Percentiles rank a stretch among this genome's conserved stretches.
Conservation (phyloP, 2,888 invertebrate genomes). For the Amphipoea oculea region DNA sequence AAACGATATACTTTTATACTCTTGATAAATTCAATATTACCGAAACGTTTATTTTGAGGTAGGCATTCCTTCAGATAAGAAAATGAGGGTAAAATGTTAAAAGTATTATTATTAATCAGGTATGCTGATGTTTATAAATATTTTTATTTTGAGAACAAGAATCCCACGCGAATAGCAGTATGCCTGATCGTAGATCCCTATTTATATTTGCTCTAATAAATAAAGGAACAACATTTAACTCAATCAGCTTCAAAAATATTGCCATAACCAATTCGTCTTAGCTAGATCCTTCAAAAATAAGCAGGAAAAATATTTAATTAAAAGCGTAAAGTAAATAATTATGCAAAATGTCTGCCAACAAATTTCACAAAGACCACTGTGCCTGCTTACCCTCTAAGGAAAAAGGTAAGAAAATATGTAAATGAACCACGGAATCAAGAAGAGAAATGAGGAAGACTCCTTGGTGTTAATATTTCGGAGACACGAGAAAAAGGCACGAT, state of each 20-base stretch:
- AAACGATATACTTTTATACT: slow-evolving; percentile 21
- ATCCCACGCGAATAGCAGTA: background rate
- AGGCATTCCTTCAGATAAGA: background rate
- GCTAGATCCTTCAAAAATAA: slow-evolving; percentile 1
- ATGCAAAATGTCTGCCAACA: slow-evolving; percentile 36
- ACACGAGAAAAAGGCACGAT: slow-evolving; percentile 15
- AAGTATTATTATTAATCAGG: background rate
- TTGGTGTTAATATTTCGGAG: slow-evolving; percentile 49
- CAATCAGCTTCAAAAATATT: background rate
- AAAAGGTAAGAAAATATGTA: slow-evolving; percentile 61
- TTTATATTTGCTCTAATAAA: background rate
- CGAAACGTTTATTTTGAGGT: background rate
- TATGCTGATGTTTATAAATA: background rate
- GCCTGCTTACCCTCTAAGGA: slow-evolving; percentile 42
- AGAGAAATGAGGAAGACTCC: slow-evolving; percentile 41
- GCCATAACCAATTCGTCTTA: slow-evolving; percentile 21
- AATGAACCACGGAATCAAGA: slow-evolving; percentile 36
- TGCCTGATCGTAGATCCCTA: background rate
- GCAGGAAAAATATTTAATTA: slow-evolving; percentile 55
- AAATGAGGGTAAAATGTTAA: background rate
- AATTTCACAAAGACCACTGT: slow-evolving; percentile 37
- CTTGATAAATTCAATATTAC: slow-evolving; percentile 30
- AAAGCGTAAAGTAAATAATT: slow-evolving; percentile 37
- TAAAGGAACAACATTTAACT: slow-evolving; percentile 2
- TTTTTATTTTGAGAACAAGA: background rate